Base-by-base conservation (phyloP, 2,797 vertebrate genomes). In the Acanthornis magna region DNA sequence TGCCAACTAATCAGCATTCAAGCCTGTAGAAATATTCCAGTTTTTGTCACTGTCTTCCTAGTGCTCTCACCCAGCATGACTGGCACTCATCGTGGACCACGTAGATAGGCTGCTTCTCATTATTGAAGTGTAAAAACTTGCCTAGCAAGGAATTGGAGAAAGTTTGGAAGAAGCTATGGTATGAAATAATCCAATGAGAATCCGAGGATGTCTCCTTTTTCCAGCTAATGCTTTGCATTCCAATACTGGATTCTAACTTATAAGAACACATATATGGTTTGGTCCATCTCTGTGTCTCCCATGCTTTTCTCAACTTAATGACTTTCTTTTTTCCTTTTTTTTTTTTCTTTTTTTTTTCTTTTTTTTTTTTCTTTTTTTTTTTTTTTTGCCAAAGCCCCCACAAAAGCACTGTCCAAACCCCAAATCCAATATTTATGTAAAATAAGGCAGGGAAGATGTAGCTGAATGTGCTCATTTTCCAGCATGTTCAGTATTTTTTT, bases 341-440 rank as follows among this genome's bases (percentile, higher is more conserved):
- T n/a, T n/a, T n/a, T n/a, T n/a, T n/a, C 40, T 51, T 42, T 47
- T 15, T 23, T 6, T 6, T 19, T 21, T 40, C 47, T 42, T 51
- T n/a, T 20, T 45, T 76, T 23, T n/a, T n/a, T 45, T 51, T 42
- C 43, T 15, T 23, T 6, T 6, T 19, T 21, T 40, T 51, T 42
- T 51, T n/a, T 20, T 45, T 76, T 23, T n/a, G 4, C 15, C 14
- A 62, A 76, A 58, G 9, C 0, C 14, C 8, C 7, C 43, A 53
- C 22, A 83, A 87, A 91, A 75, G 3, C n/a, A n/a, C 32, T 63
- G 21, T 77, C 48, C 85, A 94, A 6, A 7, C 55, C 32, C 60
- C n/a, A 89, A 68, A 75, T 85, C 88, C 78, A 89, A 30, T 84
- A 85, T 85, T 92, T 60, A 76, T 96, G 81, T 82, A 93, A 94